Conservation (phyloP, 2,113 vertebrate genomes). For the Calidris pygmaea region DNA sequence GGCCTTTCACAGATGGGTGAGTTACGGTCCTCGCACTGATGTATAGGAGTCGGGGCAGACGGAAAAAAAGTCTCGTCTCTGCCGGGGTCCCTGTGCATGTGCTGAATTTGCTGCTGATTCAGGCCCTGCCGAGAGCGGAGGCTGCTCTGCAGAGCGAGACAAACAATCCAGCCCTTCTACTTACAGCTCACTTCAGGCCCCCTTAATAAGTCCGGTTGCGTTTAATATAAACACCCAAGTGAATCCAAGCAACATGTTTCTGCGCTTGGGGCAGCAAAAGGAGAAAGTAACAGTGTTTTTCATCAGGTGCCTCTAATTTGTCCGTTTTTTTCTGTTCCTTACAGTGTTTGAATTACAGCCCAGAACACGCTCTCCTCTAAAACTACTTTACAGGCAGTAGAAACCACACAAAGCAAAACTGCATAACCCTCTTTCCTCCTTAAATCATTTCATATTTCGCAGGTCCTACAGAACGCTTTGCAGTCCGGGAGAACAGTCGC, state of each 20-base stretch:
- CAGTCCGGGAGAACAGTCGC: slow-evolving; percentile 20
- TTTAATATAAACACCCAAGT: not conserved
- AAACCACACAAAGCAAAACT: slow-evolving; percentile 46
- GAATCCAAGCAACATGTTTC: not conserved
- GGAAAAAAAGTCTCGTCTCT: not conserved
- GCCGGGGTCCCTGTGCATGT: not conserved
- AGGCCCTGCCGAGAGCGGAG: not conserved
- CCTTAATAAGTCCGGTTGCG: not conserved
- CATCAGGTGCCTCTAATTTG: slow-evolving; percentile 5
- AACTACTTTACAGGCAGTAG: slow-evolving; percentile 19
- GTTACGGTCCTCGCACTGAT: not conserved
- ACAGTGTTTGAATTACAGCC: slow-evolving; percentile 24
- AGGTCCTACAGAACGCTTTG: slow-evolving; percentile 49
- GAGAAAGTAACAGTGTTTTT: not conserved
- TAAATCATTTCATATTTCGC: slow-evolving; percentile 34
- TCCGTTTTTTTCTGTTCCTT: not conserved
- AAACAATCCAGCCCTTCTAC: not conserved
- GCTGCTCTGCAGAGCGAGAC: not conserved
- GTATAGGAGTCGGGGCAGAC: not conserved
- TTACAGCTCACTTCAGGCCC: not conserved
- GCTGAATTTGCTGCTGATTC: not conserved
- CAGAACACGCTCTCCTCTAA: not conserved
- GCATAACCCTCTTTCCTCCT: slow-evolving; percentile 10
- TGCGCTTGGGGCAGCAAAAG: not conserved
- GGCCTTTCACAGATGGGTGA: not conserved